Evolutionary conservation across 2,797 vertebrate genomes (phyloP).

Genomic region (Xenentodon cancila): DNA sequence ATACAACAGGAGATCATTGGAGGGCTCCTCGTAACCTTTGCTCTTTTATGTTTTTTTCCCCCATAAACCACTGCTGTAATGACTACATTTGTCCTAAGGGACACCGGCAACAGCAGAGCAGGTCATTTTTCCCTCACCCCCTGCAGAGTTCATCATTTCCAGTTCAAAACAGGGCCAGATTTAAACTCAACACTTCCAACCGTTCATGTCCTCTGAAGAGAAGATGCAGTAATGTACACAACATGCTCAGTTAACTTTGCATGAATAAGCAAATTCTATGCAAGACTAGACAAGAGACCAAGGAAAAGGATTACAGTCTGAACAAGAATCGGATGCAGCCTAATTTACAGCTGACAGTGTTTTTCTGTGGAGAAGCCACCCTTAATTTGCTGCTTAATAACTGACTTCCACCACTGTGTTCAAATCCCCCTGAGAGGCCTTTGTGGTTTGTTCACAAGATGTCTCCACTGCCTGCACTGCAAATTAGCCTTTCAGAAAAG

Average conservation of each 20-base stretch:
- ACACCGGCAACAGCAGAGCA: slow-evolving; percentile 66
- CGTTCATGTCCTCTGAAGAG: slow-evolving; percentile 29
- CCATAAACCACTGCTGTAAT: slow-evolving; percentile 67
- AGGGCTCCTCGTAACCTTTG: no score
- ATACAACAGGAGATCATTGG: no score
- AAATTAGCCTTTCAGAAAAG: slow-evolving; percentile 91
- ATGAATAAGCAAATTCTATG: slow-evolving; percentile 46
- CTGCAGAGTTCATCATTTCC: slow-evolving; percentile 65
- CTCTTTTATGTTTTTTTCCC: no score
- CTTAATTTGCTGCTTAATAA: slow-evolving; percentile 96
- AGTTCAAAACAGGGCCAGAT: slow-evolving; percentile 58
- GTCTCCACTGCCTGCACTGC: slow-evolving; percentile 82
- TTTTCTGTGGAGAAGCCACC: slow-evolving; percentile 80
- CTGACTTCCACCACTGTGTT: slow-evolving; percentile 88
- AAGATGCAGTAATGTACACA: slow-evolving; percentile 47
- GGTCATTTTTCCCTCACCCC: slow-evolving; percentile 69
- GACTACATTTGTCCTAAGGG: slow-evolving; percentile 67
- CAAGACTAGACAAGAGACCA: slow-evolving; percentile 45
- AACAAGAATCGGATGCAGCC: slow-evolving; percentile 71
- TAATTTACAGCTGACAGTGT: slow-evolving; percentile 81
- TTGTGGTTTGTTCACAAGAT: slow-evolving; percentile 85
- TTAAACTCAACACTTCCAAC: slow-evolving; percentile 53
- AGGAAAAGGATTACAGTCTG: slow-evolving; percentile 59
- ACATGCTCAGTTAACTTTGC: slow-evolving; percentile 28
- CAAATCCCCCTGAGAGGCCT: slow-evolving; percentile 85